Conservation (phyloP, 2,888 invertebrate species). For the Rhagonycha lutea region DNA sequence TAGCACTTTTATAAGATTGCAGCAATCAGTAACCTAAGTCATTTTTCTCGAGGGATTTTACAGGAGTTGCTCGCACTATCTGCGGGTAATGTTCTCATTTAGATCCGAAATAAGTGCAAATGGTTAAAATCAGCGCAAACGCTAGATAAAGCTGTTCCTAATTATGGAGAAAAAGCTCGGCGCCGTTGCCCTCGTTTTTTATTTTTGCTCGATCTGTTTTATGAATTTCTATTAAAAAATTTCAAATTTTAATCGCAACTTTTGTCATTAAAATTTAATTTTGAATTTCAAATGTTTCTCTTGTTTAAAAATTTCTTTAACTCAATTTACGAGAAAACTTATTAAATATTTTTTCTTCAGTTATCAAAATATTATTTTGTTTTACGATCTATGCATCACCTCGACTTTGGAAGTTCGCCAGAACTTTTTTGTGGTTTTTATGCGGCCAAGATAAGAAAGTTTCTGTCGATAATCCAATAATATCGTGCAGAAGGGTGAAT, state of each 20-base stretch:
- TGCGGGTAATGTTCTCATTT: conserved; percentile 41
- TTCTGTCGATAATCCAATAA: background rate
- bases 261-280: background rate
- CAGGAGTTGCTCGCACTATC: conserved; percentile 37
- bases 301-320: background rate
- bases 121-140: conserved; percentile 28
- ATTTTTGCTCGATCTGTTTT: background rate
- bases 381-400: background rate
- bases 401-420: background rate
- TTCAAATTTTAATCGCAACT: background rate
- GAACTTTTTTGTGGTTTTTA: conserved; percentile 2
- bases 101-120: conserved; percentile 14
- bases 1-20: conserved; percentile 2
- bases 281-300: background rate
- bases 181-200: background rate
- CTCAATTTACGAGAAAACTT: background rate
- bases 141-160: conserved; percentile 32
- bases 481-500: background rate
- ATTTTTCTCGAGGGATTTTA: conserved; percentile 42
- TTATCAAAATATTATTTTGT: background rate
- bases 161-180: conserved; percentile 23
- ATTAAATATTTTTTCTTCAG: background rate
- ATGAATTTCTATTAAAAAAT: background rate
- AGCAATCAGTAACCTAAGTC: conserved; percentile 21
- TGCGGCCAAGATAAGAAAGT: background rate